Evolutionary conservation across 2,113 vertebrate genomes (phyloP).

Genomic region (Xerus inauris): DNA sequence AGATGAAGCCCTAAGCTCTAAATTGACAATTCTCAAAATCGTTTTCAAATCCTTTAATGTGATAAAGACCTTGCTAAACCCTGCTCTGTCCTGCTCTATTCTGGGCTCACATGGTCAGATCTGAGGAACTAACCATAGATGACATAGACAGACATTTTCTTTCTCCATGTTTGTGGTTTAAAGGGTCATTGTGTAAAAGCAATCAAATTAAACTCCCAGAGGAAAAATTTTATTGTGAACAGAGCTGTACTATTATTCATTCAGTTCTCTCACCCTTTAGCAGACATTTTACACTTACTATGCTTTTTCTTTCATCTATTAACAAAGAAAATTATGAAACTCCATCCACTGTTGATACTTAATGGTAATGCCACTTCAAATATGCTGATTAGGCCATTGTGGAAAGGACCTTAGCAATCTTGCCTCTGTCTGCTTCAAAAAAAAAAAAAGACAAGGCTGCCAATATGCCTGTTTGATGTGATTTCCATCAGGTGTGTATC

Average conservation of each 20-base stretch:
- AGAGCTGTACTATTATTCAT: background rate
- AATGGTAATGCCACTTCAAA: background rate
- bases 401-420: background rate
- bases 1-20: constrained; percentile 36
- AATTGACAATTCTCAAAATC: constrained; percentile 44
- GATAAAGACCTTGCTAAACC: constrained; percentile 7
- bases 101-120: background rate
- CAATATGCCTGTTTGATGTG: background rate
- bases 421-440: background rate
- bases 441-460: background rate
- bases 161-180: background rate
- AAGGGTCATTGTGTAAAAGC: constrained; percentile 23
- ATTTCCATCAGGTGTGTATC: background rate
- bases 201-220: constrained; percentile 27
- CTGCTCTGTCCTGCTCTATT: background rate
- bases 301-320: constrained; percentile 35
- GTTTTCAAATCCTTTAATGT: constrained; percentile 35
- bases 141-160: background rate
- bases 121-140: background rate
- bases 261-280: background rate
- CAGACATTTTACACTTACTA: background rate
- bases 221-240: background rate
- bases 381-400: constrained; percentile 7
- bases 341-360: background rate
- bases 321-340: constrained; percentile 57